Percentiles rank a stretch among this genome's conserved stretches.
phyloP scores from a whole-genome alignment of 1,140 invertebrate genomes.

The Cardiocondyla obscurior region DNA sequence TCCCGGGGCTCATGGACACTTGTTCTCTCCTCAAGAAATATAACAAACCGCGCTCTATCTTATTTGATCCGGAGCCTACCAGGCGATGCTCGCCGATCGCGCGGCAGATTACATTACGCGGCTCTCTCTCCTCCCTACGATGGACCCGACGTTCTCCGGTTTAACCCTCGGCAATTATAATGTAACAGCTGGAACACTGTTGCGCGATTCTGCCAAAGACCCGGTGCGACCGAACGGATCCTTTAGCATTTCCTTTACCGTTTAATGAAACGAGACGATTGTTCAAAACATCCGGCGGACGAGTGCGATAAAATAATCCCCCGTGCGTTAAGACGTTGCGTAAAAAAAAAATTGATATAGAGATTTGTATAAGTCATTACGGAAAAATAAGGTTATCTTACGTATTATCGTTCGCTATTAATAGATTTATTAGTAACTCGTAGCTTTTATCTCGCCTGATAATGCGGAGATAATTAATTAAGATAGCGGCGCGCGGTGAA shows the following conservation, averaged over 20 bases:
- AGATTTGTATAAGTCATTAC: background rate
- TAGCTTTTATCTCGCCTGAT: background rate
- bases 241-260: too few relatives aligned
- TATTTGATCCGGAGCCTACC: constrained; percentile 45
- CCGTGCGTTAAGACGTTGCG: too few relatives aligned
- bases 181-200: constrained; percentile 6
- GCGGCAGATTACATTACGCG: constrained; percentile 41
- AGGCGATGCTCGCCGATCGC: constrained; percentile 19
- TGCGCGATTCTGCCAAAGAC: background rate
- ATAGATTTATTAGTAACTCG: background rate
- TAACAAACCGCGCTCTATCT: constrained; percentile 52
- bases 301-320: too few relatives aligned
- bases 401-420: background rate
- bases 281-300: too few relatives aligned
- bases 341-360: background rate
- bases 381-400: background rate
- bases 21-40: constrained; percentile 45
- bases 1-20: constrained; percentile 34
- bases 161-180: constrained; percentile 2
- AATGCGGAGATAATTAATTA: background rate
- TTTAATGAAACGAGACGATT: too few relatives aligned
- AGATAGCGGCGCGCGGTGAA: background rate
- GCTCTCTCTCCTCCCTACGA: background rate
- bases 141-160: background rate
- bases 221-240: too few relatives aligned